Evolutionary conservation across 2,888 invertebrate species (phyloP).

Genomic region (Seira ritae): DNA sequence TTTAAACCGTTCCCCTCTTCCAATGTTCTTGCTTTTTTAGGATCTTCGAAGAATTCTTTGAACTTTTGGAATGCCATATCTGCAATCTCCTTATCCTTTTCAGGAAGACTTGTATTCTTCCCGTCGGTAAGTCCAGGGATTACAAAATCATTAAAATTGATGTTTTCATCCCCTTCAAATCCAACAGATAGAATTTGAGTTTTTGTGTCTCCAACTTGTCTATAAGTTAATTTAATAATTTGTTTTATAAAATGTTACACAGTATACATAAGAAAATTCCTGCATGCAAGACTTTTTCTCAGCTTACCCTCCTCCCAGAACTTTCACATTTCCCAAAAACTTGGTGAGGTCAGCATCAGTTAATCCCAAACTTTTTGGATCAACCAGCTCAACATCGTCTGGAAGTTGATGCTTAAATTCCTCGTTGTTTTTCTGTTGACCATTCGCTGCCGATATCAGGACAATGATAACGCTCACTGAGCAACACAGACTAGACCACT

Average conservation of each 20-base stretch:
- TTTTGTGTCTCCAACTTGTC: constrained; percentile 67
- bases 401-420: constrained; percentile 71
- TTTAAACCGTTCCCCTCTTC: constrained; percentile 34
- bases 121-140: constrained; percentile 62
- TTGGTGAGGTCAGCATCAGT: constrained; percentile 70
- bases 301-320: constrained; percentile 69
- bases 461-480: constrained; percentile 22
- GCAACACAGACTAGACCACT: constrained; percentile 54
- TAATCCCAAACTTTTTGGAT: constrained; percentile 72
- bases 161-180: constrained; percentile 72
- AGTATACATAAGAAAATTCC: too few relatives aligned
- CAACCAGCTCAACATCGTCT: constrained; percentile 71
- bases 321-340: constrained; percentile 72
- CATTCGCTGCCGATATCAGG: constrained; percentile 30
- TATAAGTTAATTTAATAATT: constrained; percentile 21
- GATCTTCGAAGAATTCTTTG: constrained; percentile 69
- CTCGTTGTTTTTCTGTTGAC: constrained; percentile 47
- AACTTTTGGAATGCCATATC: constrained; percentile 71
- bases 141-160: constrained; percentile 71
- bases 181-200: constrained; percentile 73
- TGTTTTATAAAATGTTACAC: neutral
- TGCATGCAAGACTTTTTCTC: too few relatives aligned
- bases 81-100: constrained; percentile 71
- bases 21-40: constrained; percentile 50
- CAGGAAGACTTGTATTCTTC: constrained; percentile 55